Evolutionary conservation across 2,797 vertebrate genomes (phyloP), one percentile per base, ranked within the genome.

Genomic region (Tapirus indicus): DNA sequence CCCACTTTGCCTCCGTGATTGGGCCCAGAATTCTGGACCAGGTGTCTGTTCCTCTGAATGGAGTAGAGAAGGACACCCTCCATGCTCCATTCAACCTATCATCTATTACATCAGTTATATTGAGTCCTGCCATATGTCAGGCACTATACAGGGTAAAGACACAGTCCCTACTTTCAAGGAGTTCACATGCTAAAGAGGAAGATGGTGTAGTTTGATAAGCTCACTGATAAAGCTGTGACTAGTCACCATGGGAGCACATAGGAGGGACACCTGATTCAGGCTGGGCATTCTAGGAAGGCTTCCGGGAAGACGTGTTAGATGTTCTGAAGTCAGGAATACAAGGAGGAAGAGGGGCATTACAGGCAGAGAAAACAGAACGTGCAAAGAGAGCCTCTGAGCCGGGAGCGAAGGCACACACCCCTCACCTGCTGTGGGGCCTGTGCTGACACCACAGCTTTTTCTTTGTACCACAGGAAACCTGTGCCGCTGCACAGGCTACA

Each of bases 401-500:
- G 20, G 54, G 66, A 94, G 47, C 13, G 54, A 56, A 60, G 29
- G 29, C 79, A 77, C 16, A 41, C 21, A 5, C 20, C 35, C 2
- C 6, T 83, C n/a, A 5, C 32, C 47, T 92, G 23, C 25, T 35
- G 49, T 23, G 12, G 41, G 4, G n/a, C 21, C 32, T n/a, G 9
- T 0, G 5, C 5, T 94, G 41, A 96, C 68, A 8, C 2, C 0
- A 3, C 7, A 2, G 25, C 38, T 47, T 97, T 97, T 96, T 52
- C 68, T 93, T 91, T 97, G 77, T 9, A 78, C 92, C 80, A 0
- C 96, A 99, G 99, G 99, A 47, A 99, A 99, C 91, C 98, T 99
- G 97, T 99, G 99, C 91, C 99, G 99, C 11, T 99, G 99, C 96
- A 99, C 99, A 1, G 99, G 99, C 71, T 99, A 99, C 98, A 98